phyloP scores from a whole-genome alignment of 2,888 invertebrate genomes.

The Punctoribates punctum region DNA sequence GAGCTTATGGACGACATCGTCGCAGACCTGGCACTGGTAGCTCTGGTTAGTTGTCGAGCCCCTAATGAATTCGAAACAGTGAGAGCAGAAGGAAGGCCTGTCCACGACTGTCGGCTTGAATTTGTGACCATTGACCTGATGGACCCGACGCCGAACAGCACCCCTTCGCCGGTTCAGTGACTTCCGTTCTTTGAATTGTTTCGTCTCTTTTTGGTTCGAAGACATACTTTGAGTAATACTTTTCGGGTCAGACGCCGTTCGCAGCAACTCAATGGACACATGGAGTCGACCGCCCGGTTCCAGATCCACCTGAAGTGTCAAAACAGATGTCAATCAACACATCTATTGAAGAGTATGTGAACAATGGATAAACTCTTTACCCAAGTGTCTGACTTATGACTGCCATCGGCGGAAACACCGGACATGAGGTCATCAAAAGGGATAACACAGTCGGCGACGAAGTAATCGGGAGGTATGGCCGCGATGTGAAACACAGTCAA shows the following conservation, averaged over 20 bases:
- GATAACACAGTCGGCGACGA: slow-evolving; percentile 96
- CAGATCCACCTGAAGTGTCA: slow-evolving; percentile 73
- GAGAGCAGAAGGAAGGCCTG: slow-evolving; percentile 99
- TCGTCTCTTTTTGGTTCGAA: slow-evolving; percentile 53
- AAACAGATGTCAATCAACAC: neutral
- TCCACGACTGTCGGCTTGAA: slow-evolving; percentile 99
- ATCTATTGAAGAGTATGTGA: neutral
- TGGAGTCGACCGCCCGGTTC: slow-evolving; percentile 95
- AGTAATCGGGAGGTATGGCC: slow-evolving; percentile 95
- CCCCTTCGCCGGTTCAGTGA: slow-evolving; percentile 93
- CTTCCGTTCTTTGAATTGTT: slow-evolving; percentile 70
- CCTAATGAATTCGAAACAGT: slow-evolving; percentile 99
- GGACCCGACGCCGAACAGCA: slow-evolving; percentile 95
- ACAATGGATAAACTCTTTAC: slow-evolving; percentile 62
- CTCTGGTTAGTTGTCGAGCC: slow-evolving; percentile 81
- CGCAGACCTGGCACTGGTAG: slow-evolving; percentile 98
- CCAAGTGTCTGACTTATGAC: slow-evolving; percentile 76
- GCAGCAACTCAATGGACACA: slow-evolving; percentile 78
- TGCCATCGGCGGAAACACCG: slow-evolving; percentile 60
- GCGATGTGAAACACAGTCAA: slow-evolving; percentile 99
- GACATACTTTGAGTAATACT: slow-evolving; percentile 58
- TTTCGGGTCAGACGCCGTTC: slow-evolving; percentile 53
- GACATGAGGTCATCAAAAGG: slow-evolving; percentile 88
- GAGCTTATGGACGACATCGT: slow-evolving; percentile 98
- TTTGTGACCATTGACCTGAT: slow-evolving; percentile 96